Evolutionary conservation across 2,113 vertebrate species (phyloP), one percentile per base, ranked within the genome.

Genomic region (Alethe castanea): DNA sequence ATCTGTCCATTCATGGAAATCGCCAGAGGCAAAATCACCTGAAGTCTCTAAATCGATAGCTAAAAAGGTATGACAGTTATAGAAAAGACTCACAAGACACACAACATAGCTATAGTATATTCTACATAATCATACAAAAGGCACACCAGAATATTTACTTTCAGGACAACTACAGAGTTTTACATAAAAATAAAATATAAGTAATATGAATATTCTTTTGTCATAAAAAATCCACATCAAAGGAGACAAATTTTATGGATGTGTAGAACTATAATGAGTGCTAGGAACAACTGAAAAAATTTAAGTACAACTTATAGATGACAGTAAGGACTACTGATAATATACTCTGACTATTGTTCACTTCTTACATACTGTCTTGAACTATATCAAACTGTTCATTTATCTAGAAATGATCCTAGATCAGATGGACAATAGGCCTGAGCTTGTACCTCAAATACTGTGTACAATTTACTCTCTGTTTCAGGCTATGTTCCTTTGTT

Each of bases 1-100:
- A 78, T 99, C 99, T 10, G 97, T 96, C 97, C 99, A 98, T 66
- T 98, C 98, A 72, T 85, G 97, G 18, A 98, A 98, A 97, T 99
- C 99, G 0, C 99, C 99, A 81, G 99, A 99, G 69, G 99, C 98
- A 81, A 98, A 98, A 97, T 99, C 99, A 93, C 99, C 99, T 4
- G 99, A 99, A 52, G 98, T 98, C 95, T 99, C 99, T 96, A 98
- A 73, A 89, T 98, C 98, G 3, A 98, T 88, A 33, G 98, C 98
- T 99, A 85, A 52, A 90, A 95, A 93, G 38, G 35, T 71, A 86
- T 38, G 28, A 96, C 6, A 77, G 54, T 83, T 92, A 89, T 13
- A 72, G 50, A 74, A 94, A 85, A 52, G 57, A 50, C 18, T 72
- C n/a, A 52, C 11, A 60, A 84, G 64, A 57, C 17, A 45, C 2